Conservation (phyloP, 2,113 vertebrate species). For the Myrmecophaga tridactyla region DNA sequence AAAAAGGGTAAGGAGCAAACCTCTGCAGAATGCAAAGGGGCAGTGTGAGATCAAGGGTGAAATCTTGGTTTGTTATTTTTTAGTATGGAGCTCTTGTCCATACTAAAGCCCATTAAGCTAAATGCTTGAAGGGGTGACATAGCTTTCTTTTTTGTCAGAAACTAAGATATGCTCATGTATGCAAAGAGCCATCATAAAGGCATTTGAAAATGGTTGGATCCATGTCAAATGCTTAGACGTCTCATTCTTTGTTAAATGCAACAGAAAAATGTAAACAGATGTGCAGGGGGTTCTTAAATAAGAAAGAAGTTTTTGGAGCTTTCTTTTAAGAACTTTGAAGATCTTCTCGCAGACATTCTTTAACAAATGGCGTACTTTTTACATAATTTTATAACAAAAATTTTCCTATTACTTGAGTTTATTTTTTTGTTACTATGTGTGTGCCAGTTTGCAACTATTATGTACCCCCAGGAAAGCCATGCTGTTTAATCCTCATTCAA, state of each 20-base stretch:
- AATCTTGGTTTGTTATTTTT: background rate
- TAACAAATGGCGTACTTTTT: background rate
- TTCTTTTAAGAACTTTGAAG: background rate
- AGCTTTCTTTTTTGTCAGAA: slow-evolving; percentile 34
- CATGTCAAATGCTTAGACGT: background rate
- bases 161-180: background rate
- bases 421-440: background rate
- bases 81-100: background rate
- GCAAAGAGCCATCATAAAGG: background rate
- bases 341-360: no score
- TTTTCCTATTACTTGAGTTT: background rate
- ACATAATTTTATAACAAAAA: background rate
- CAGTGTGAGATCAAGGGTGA: background rate
- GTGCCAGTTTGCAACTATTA: no score
- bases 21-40: background rate
- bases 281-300: background rate
- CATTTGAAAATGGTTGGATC: slow-evolving; percentile 32
- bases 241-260: slow-evolving; percentile 54
- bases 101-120: background rate
- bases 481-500: no score
- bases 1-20: background rate
- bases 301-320: background rate
- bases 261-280: slow-evolving; percentile 46
- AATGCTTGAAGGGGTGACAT: background rate
- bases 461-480: no score